phyloP scores from a whole-genome alignment of 2,888 invertebrate species.

The Andrena trimmerana region DNA sequence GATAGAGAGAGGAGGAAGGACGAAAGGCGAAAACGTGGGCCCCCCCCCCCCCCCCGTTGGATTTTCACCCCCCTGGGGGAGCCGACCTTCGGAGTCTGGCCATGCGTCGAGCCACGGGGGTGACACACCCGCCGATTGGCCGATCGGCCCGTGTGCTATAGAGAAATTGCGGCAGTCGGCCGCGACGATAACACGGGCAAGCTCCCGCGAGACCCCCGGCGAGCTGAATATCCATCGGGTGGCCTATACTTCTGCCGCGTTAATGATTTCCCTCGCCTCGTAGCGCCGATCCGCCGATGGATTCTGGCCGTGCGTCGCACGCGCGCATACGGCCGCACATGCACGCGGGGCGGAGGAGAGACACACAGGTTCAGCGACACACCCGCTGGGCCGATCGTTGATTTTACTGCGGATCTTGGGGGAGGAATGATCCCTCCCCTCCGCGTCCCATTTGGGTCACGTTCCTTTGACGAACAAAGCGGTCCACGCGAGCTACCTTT shows the following conservation, averaged over 20 bases:
- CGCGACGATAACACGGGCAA: constrained; percentile 42
- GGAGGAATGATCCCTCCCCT: constrained; percentile 30
- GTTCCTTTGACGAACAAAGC: constrained; percentile 51
- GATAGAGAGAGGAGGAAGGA: not conserved
- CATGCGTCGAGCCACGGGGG: constrained; percentile 67
- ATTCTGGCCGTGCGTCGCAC: constrained; percentile 64
- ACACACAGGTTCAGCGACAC: constrained; percentile 58
- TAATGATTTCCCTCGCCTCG: constrained; percentile 49
- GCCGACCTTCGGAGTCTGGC: constrained; percentile 43
- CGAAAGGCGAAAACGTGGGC: not conserved
- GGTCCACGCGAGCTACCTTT: not conserved
- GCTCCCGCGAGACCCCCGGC: constrained; percentile 8
- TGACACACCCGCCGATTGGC: constrained; percentile 71
- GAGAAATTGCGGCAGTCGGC: constrained; percentile 66
- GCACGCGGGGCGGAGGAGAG: not conserved
- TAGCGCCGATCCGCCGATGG: constrained; percentile 28
- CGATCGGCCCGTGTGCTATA: constrained; percentile 62
- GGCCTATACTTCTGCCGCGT: constrained; percentile 5
- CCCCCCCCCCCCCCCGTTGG: constrained; percentile 4
- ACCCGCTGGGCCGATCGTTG: constrained; percentile 64
- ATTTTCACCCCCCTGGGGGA: constrained; percentile 23
- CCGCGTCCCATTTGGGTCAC: constrained; percentile 48
- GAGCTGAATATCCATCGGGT: not conserved
- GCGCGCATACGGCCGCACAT: constrained; percentile 9
- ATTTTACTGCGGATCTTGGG: constrained; percentile 64